phyloP scores from a whole-genome alignment of 2,113 vertebrate species.

The Amblyopsis rosae region DNA sequence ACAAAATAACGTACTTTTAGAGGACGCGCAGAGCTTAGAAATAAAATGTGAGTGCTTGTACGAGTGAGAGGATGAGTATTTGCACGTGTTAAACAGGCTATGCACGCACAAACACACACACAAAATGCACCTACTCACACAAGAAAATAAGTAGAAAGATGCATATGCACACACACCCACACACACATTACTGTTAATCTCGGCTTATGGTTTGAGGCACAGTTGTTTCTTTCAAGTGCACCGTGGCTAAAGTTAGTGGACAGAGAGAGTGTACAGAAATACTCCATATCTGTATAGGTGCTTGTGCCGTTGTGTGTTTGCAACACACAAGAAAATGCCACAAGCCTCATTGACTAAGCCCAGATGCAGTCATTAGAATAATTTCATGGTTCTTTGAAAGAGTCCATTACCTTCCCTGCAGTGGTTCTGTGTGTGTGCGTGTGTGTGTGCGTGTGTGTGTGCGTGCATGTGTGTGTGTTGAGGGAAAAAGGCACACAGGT shows the following conservation, averaged over 20 bases:
- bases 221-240: conserved; percentile 64
- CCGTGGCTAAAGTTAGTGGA: conserved; percentile 68
- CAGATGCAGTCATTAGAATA: conserved; percentile 49
- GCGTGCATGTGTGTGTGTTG: not conserved
- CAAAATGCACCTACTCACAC: not conserved
- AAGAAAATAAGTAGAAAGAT: not conserved
- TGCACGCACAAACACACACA: not conserved
- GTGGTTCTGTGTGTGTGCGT: not conserved
- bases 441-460: not conserved
- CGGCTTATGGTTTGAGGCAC: conserved; percentile 57
- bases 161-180: not conserved
- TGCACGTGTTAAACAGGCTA: not conserved
- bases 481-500: not conserved
- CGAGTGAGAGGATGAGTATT: not conserved
- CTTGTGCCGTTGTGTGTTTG: conserved; percentile 19
- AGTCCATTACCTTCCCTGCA: conserved; percentile 2
- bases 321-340: conserved; percentile 50
- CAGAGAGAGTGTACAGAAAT: conserved; percentile 51
- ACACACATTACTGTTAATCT: conserved; percentile 46
- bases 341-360: conserved; percentile 51
- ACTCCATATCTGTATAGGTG: conserved; percentile 19
- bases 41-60: not conserved
- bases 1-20: conserved; percentile 13
- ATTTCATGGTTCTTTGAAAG: conserved; percentile 36
- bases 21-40: conserved; percentile 20